Evolutionary conservation across 1,140 invertebrate species (phyloP).

Genomic region (Drosophila tsacasi): DNA sequence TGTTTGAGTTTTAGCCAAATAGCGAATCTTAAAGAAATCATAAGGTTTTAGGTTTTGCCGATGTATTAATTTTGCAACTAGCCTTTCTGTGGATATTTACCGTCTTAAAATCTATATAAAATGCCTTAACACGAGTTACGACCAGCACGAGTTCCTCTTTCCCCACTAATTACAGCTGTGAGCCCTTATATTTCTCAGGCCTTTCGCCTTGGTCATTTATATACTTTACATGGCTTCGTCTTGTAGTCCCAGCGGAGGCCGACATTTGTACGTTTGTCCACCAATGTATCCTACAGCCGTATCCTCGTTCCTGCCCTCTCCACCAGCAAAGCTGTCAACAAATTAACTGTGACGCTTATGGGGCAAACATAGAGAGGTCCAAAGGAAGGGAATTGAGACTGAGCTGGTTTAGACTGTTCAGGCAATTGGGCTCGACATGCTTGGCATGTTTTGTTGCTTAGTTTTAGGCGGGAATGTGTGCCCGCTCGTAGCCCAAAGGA

Average conservation of each 20-base stretch:
- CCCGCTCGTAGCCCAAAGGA: conserved; percentile 56
- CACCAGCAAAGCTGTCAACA: conserved; percentile 73
- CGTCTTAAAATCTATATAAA: conserved; percentile 21
- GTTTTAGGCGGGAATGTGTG: conserved; percentile 66
- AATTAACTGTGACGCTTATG: conserved; percentile 77
- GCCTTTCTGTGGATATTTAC: neutral
- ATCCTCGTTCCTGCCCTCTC: conserved; percentile 9
- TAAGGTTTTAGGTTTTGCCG: neutral
- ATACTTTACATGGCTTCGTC: conserved; percentile 59
- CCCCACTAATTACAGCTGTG: conserved; percentile 53
- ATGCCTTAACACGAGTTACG: conserved; percentile 4
- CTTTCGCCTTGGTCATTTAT: conserved; percentile 57
- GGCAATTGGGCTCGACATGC: conserved; percentile 57
- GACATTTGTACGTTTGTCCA: conserved; percentile 55
- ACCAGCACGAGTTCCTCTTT: neutral
- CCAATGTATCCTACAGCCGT: conserved; percentile 42
- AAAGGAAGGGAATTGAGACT: conserved; percentile 7
- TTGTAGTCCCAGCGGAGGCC: conserved; percentile 54
- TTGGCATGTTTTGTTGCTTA: conserved; percentile 68
- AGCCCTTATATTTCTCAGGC: conserved; percentile 40
- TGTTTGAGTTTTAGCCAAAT: too few species aligned
- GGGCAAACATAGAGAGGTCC: conserved; percentile 3
- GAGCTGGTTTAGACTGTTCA: conserved; percentile 20
- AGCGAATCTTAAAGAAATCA: too few species aligned
- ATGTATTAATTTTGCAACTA: neutral